phyloP scores from a whole-genome alignment of 2,113 vertebrate species.

The Toxotes chatareus region DNA sequence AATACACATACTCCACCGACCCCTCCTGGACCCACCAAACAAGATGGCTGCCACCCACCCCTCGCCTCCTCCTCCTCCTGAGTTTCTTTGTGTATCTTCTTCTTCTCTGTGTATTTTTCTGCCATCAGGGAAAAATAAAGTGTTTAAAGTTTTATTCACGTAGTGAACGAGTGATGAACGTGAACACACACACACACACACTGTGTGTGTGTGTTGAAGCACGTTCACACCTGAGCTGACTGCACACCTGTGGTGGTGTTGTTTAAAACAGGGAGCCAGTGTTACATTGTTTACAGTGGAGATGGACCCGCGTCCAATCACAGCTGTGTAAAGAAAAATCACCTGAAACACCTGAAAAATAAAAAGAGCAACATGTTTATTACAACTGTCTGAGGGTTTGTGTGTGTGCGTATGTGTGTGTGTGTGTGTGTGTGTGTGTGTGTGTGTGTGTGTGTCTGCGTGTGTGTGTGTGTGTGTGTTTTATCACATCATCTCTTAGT shows the following conservation, averaged over 20 bases:
- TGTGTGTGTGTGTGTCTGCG: too few species aligned
- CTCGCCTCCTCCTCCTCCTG: neutral
- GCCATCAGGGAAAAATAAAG: neutral
- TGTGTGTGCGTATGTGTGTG: neutral
- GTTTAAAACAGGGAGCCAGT: neutral
- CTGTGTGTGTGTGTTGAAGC: neutral
- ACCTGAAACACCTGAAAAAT: slow-evolving; percentile 27
- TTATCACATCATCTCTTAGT: neutral
- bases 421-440: neutral
- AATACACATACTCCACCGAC: neutral
- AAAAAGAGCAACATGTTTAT: slow-evolving; percentile 33
- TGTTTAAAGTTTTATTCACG: neutral
- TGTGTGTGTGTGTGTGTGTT: too few species aligned
- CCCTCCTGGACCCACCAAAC: too few species aligned
- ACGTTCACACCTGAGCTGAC: neutral
- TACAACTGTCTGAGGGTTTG: neutral
- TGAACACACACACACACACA: neutral
- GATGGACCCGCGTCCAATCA: neutral
- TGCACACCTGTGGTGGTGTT: accelerated
- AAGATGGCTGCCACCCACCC: neutral
- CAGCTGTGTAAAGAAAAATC: neutral
- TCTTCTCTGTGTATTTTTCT: too few species aligned
- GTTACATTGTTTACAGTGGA: slow-evolving; percentile 25
- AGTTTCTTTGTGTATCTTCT: too few species aligned
- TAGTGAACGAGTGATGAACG: neutral